Base-by-base conservation (phyloP, 2,797 vertebrate species). In the Danio jaintianensis region DNA sequence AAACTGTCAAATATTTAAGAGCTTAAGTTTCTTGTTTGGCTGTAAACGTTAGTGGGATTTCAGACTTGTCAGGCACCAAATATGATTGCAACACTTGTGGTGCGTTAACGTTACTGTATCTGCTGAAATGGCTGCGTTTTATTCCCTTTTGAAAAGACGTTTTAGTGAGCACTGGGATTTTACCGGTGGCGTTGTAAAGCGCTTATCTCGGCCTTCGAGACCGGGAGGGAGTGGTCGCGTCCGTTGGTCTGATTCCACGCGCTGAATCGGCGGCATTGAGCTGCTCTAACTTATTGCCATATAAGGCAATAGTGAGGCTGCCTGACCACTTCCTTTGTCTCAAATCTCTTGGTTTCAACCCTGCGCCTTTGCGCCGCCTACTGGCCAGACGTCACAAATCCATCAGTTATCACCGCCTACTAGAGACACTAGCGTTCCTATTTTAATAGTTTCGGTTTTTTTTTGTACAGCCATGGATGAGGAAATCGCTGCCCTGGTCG, bases 401-500 rank as follows among this genome's bases (percentile, higher is more conserved):
- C 12, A 2, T 18, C 0, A 62, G n/a, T 16, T 55, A 18, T 68
- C 1, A 0, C 7, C 2, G 5, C 63, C 9, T n/a, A 1, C 10
- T 6, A 55, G 47, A 8, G 22, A 52, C 10, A 7, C 16, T 15
- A 1, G 10, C 40, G 16, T 58, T 63, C 13, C 47, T 80, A 67
- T 43, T 45, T 76, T 53, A 15, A 5, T 18, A 9, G 10, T 38
- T 62, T n/a, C 7, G 1, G 22, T n/a, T 1, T 79, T 6, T 47
- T 16, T 47, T 61, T 45, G 2, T 12, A 36, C 87, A 94, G 90
- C 92, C 94, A 98, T 98, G 97, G 97, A 98, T 89, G 97, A 99
- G 0, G 97, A 98, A 91, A 97, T 99, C 68, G 98, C 97, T 0
- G 98, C 97, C 73, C 97, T 99, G 71, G 97, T 98, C 78, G 96